Conservation (phyloP, 2,113 vertebrate species). For the Saguinus imperator region DNA sequence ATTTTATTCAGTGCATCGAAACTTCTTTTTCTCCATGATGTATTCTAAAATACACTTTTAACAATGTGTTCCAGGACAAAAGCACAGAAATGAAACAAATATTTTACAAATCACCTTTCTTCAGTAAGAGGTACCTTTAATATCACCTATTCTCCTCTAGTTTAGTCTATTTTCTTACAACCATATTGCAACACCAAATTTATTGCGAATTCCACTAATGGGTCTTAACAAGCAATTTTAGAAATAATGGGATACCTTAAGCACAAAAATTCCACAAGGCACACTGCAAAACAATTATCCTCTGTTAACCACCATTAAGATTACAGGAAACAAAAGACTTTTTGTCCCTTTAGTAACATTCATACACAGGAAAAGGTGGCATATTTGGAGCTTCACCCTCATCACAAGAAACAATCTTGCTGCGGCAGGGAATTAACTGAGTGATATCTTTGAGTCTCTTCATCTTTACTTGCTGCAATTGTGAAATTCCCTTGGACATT, state of each 20-base stretch:
- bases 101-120: not conserved
- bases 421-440: not conserved
- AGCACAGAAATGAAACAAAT: not conserved
- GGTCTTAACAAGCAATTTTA: not conserved
- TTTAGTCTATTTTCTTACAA: not conserved
- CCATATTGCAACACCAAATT: not conserved
- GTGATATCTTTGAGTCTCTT: not conserved
- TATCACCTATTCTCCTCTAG: not conserved
- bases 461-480: not conserved
- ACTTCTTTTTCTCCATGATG: not conserved
- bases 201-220: not conserved
- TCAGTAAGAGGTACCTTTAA: not conserved
- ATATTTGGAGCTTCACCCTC: not conserved
- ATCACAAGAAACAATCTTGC: not conserved
- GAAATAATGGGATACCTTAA: not conserved
- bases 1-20: not conserved
- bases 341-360: not conserved
- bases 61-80: not conserved
- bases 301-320: not conserved
- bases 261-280: not conserved
- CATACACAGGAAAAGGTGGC: not conserved
- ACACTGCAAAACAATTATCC: not conserved
- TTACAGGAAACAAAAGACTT: not conserved
- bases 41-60: not conserved
- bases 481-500: conserved; percentile 59